Percentiles rank a stretch among this genome's conserved stretches.
Evolutionary conservation across 2,797 vertebrate species (phyloP).

Genomic region (Pantherophis alleghaniensis): DNA sequence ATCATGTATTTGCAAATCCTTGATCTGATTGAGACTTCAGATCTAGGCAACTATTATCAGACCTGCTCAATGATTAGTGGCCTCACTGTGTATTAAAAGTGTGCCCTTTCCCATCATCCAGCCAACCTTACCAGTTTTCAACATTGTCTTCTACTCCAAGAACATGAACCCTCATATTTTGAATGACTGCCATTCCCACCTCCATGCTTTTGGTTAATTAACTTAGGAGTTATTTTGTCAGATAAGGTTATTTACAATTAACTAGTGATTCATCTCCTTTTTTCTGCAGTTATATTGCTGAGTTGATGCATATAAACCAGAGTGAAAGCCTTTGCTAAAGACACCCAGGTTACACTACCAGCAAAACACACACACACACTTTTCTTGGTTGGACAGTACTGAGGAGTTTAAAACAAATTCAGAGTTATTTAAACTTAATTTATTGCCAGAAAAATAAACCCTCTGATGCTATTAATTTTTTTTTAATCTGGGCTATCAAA

Average conservation of each 20-base stretch:
- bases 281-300: constrained; percentile 14
- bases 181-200: neutral
- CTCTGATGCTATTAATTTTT: constrained; percentile 66
- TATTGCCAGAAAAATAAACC: constrained; percentile 79
- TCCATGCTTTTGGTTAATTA: constrained; percentile 8
- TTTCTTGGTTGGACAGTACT: constrained; percentile 72
- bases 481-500: constrained; percentile 77
- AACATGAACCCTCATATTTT: neutral
- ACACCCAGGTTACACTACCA: constrained; percentile 58
- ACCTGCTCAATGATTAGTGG: neutral
- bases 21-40: neutral
- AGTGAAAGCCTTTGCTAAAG: constrained; percentile 47
- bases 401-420: constrained; percentile 80
- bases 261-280: neutral
- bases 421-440: constrained; percentile 80
- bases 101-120: neutral
- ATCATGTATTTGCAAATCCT: neutral
- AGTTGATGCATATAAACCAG: constrained; percentile 27
- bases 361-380: constrained; percentile 41
- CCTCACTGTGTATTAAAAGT: neutral
- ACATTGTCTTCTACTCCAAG: neutral
- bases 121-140: neutral
- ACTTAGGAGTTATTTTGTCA: neutral
- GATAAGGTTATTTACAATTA: constrained; percentile 7
- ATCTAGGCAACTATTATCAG: neutral